A percentile compares a stretch with the other conserved stretches of the same genome.
Evolutionary conservation across 2,888 invertebrate species (phyloP).

Genomic region (Temnothorax unifasciatus): DNA sequence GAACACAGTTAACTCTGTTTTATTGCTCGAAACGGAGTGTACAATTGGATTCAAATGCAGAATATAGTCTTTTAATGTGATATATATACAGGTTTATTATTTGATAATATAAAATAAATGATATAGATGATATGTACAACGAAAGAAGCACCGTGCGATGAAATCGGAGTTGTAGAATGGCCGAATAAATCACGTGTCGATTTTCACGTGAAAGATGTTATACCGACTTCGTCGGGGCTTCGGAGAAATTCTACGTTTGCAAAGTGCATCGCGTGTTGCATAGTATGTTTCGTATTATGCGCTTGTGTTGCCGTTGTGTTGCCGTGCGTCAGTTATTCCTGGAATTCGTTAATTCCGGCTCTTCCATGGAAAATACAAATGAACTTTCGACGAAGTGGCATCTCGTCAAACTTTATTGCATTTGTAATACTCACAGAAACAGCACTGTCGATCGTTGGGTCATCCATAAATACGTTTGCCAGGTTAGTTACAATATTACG

Average conservation of each 20-base stretch:
- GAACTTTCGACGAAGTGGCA: constrained; percentile 47
- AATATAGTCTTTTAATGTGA: background rate
- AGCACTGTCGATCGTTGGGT: background rate
- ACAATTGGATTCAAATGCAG: background rate
- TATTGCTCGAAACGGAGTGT: background rate
- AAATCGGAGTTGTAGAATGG: constrained; percentile 5
- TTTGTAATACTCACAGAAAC: constrained; percentile 17
- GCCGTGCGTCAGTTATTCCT: constrained; percentile 48
- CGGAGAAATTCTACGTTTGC: constrained; percentile 47
- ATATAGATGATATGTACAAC: background rate
- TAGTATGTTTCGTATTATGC: constrained; percentile 45
- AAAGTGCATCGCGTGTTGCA: constrained; percentile 54
- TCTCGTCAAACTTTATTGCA: constrained; percentile 49
- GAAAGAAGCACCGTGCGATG: background rate
- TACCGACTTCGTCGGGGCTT: constrained; percentile 11
- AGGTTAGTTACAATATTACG: background rate
- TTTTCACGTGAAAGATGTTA: constrained; percentile 49
- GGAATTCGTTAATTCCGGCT: constrained; percentile 49
- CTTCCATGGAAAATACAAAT: constrained; percentile 53
- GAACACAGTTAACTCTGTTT: background rate
- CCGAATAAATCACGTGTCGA: constrained; percentile 40
- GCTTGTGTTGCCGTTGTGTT: constrained; percentile 19
- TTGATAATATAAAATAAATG: background rate
- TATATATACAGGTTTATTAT: background rate
- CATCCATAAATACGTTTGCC: background rate